phyloP scores from a whole-genome alignment of 2,797 vertebrate species.

The Acrocephalus scirpaceus region DNA sequence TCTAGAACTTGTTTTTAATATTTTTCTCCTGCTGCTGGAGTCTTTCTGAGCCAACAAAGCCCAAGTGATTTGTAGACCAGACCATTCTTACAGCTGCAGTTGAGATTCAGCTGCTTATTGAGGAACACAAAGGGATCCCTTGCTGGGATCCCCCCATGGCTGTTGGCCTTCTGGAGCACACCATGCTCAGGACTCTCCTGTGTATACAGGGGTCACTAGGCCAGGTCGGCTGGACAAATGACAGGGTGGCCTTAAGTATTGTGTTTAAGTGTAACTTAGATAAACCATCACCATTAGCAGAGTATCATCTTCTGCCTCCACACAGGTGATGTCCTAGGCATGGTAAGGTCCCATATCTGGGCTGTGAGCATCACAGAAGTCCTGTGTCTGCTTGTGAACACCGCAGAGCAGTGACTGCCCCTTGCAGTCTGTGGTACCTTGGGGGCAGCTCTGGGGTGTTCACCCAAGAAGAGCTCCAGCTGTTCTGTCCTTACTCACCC shows the following conservation, averaged over 20 bases:
- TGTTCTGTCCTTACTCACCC: neutral
- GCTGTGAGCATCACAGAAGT: neutral
- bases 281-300: neutral
- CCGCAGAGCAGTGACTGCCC: neutral
- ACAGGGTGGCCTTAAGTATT: neutral
- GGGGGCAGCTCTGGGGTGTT: neutral
- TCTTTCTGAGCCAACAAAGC: neutral
- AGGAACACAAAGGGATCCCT: neutral
- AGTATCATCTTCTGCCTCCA: neutral
- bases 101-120: neutral
- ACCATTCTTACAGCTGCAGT: neutral
- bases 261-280: neutral
- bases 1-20: neutral
- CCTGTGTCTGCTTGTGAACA: neutral
- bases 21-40: neutral
- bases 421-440: neutral
- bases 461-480: accelerated
- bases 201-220: neutral
- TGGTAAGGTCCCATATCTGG: no score
- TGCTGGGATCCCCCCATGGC: neutral
- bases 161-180: neutral
- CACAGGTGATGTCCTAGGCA: neutral
- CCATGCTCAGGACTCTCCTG: neutral
- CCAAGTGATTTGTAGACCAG: neutral
- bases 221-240: neutral